Evolutionary conservation across 2,113 vertebrate genomes (phyloP), one percentile per base, ranked within the genome.

Genomic region (Pycnonotus jocosus): DNA sequence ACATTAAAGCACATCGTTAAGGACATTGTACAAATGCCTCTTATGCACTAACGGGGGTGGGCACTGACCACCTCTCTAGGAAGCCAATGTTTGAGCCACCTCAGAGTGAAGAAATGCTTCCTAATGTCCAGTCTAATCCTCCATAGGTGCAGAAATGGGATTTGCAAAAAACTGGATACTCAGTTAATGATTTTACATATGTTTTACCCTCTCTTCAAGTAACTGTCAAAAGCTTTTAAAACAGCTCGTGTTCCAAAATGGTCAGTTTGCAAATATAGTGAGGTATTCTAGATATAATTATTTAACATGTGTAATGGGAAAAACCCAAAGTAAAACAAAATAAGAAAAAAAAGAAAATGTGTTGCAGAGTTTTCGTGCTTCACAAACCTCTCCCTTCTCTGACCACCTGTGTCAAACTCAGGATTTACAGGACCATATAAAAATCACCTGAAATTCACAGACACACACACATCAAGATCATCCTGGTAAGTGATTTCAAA

Each of bases 381-480:
- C 58, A 47, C 40, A 82, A 40, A 10, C 14, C 25, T 76, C 9
- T 81, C 14, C 30, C 47, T 5, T 76, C 31, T 28, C 48, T 2
- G 2, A 7, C 37, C 28, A 72, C 7, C 4, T 54, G 51, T 2
- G 2, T 80, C 80, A 70, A 72, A 58, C 35, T 45, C 7, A 47
- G 23, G 69, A 94, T 58, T 86, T 90, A 88, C 0, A 7, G 76
- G n/a, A 22, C 47, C 57, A 47, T 71, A 20, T 42, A 81, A 56
- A 69, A 86, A 71, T 68, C 72, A 47, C 80, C 54, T 70, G 47
- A 93, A 91, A 95, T 95, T 88, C 87, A 83, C 38, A 93, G 60
- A 72, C 62, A 95, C 78, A 60, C 35, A 2, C 42, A 83, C 23
- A 45, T 40, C 33, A 53, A 62, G 38, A 65, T 40, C 24, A 53